Evolutionary conservation across 2,797 vertebrate genomes (phyloP).

Genomic region (Schizopygopsis pylzovi): DNA sequence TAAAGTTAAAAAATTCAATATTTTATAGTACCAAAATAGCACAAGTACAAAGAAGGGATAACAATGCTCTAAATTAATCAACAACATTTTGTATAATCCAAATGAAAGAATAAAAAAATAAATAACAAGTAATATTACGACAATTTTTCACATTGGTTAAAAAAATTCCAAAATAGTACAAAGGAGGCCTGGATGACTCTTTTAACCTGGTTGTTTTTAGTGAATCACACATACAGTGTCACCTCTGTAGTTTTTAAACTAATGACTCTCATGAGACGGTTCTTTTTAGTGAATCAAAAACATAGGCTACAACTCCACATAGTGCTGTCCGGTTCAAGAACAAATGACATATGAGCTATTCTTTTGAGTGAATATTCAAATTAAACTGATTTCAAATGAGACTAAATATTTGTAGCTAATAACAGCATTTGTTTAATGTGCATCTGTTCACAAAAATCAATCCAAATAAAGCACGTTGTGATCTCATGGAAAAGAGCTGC

Average conservation of each 20-base stretch:
- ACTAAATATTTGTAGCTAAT: not conserved
- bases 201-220: not conserved
- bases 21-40: no score
- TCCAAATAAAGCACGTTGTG: not conserved
- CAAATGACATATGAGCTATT: not conserved
- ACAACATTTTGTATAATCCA: no score
- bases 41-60: no score
- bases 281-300: not conserved
- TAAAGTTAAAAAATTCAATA: no score
- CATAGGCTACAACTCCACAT: not conserved
- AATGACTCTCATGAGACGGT: not conserved
- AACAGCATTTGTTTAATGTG: not conserved
- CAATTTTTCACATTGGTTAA: no score
- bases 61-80: no score
- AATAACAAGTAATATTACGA: no score
- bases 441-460: not conserved
- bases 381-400: not conserved
- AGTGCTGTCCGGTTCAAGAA: not conserved
- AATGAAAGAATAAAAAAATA: no score
- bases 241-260: no score
- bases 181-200: not conserved
- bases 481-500: constrained; percentile 8
- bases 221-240: not conserved
- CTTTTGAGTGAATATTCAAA: not conserved
- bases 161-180: no score